Evolutionary conservation across 2,113 vertebrate species (phyloP).

Genomic region (Ptyas mucosa): DNA sequence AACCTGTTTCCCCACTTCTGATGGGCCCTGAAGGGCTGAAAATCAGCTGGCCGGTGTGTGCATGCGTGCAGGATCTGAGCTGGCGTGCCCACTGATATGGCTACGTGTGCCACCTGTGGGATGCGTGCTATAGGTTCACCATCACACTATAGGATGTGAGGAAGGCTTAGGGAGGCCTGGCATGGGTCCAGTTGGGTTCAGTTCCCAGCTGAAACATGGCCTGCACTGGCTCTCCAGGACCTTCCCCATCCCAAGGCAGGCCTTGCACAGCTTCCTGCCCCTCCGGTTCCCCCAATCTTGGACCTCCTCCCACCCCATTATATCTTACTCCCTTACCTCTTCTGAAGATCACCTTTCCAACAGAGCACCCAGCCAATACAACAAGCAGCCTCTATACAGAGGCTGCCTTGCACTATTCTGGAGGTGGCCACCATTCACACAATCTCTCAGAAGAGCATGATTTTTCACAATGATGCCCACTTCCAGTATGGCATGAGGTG

Average conservation of each 20-base stretch:
- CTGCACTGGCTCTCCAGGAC: neutral
- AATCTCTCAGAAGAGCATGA: neutral
- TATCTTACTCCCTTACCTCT: neutral
- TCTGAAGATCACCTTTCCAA: neutral
- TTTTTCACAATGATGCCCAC: neutral
- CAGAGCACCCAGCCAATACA: neutral
- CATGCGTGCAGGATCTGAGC: no score
- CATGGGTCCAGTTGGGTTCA: no score
- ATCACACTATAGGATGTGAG: no score
- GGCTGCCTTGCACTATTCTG: neutral
- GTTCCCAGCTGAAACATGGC: neutral
- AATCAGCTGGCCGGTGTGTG: no score
- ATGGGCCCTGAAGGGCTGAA: no score
- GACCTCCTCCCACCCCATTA: neutral
- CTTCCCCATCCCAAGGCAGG: neutral
- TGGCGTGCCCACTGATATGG: no score
- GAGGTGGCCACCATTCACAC: neutral
- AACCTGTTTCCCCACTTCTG: no score
- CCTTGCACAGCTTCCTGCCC: neutral
- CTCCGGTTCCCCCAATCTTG: neutral
- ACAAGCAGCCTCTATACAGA: neutral
- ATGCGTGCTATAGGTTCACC: no score
- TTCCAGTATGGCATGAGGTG: neutral
- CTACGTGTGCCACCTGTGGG: no score
- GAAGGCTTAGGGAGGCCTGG: no score